Base-by-base conservation (phyloP, 2,113 vertebrate genomes). In the Pedionomus torquatus region DNA sequence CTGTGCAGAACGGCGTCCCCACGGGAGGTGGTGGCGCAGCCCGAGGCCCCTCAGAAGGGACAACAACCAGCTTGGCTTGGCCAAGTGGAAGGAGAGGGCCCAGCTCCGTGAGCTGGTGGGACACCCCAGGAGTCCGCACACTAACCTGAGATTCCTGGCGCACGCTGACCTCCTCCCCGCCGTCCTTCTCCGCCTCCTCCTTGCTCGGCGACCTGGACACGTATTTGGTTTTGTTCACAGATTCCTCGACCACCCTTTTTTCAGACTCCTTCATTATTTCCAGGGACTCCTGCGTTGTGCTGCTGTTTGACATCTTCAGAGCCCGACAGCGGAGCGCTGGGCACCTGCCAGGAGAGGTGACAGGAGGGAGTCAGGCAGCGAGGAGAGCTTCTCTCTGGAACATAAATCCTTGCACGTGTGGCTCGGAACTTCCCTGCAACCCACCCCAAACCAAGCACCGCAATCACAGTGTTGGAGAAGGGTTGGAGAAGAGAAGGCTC, bases 221-320 rank as follows among this genome's bases (percentile, higher is more conserved):
- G 6, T 97, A 97, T 93, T 98, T 98, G 96, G 97, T 98, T 98
- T 98, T 98, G 97, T 96, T 98, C 95, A 98, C 96, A 79, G 98
- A 98, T 93, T 98, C 98, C 93, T 98, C 98, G 4, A 98, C 97
- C 95, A 98, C 96, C 54, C 98, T 98, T 96, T 98, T 98, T 97
- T 98, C 98, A 1, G 98, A 98, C 95, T 98, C 98, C 98, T 98
- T 98, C 98, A 98, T 98, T 98, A 98, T 98, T 95, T 98, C 98
- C 96, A 98, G 95, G 79, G 98, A 97, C 97, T 98, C 98, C 93
- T 98, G 98, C 7, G 97, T 97, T 9, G 98, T 98, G 97, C 95
- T 98, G 97, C 98, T 98, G 97, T 97, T 98, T 96, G 98, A 98
- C 98, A 98, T 98, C 97, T 98, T 98, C 96, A 96, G 92, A 71